Percentiles rank a stretch among this genome's conserved stretches.
Evolutionary conservation across 2,888 invertebrate species (phyloP).

Genomic region (Hetaerina titia): DNA sequence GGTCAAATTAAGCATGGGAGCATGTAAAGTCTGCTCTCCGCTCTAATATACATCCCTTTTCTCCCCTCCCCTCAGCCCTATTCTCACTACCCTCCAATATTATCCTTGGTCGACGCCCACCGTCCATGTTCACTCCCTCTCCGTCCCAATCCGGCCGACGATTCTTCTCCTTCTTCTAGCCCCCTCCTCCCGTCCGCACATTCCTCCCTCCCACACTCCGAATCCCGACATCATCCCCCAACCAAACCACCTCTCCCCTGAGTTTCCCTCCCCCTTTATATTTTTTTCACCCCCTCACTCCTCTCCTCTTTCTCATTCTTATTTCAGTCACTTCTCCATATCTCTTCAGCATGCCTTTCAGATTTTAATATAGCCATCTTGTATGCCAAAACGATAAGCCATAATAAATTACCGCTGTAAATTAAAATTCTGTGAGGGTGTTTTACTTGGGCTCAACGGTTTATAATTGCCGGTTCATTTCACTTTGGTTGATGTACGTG

Average conservation of each 20-base stretch:
- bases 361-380: background rate
- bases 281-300: background rate
- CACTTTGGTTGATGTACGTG: background rate
- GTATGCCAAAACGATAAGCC: slow-evolving; percentile 9
- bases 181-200: background rate
- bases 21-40: background rate
- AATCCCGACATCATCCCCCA: background rate
- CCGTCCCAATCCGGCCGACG: background rate
- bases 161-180: background rate
- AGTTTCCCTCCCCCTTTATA: background rate
- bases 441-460: background rate
- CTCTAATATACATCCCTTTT: background rate
- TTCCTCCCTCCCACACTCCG: background rate
- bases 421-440: background rate
- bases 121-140: background rate
- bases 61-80: background rate
- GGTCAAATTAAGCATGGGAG: too few species aligned
- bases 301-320: background rate
- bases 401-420: background rate
- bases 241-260: background rate
- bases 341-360: slow-evolving; percentile 6
- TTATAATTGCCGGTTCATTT: background rate
- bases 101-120: background rate
- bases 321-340: background rate
- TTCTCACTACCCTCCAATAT: slow-evolving; percentile 6